Base-by-base conservation (phyloP, 2,888 invertebrate genomes). In the Diaphora mendica region DNA sequence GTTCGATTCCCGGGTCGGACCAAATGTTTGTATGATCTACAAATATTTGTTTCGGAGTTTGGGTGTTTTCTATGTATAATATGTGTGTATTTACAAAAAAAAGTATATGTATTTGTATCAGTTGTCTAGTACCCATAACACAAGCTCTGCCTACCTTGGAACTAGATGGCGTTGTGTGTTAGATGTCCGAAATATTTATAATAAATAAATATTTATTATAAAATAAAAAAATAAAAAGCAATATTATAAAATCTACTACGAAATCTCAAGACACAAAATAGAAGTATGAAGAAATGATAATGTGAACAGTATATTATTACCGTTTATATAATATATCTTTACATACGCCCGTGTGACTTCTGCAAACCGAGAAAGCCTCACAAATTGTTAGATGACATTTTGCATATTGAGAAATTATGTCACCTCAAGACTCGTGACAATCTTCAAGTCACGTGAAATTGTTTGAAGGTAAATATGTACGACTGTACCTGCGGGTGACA, bases 331-430 rank as follows among this genome's bases (percentile, higher is more conserved):
- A 17, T 62, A 30, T 30, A 62, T 62, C 15, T 59, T 13, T 59
- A 30, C 26, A 62, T 17, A 8, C 30, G 30, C 30, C 17, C 2
- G 30, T 62, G 62, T 62, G 62, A 62, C 26, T 30, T 62, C 62
- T 30, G 30, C 30, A 13, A 26, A n/a, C n/a, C n/a, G n/a, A n/a
- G 26, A 59, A 59, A 59, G n/a, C 55, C 26, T 13, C 55, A 62
- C 62, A 62, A 62, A 30, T 26, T 62, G 62, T 62, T 5, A 62
- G 62, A 30, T 62, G 62, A 62, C 15, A 62, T 62, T 51, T 62
- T 62, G 62, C 30, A 62, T 62, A 30, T 62, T 62, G 30, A 62
- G 62, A 62, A 62, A 62, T 62, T 62, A 62, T 62, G 62, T 62
- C 62, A 62, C 30, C 62, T 30, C 62, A 62, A 62, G 62, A 62